Evolutionary conservation across 2,113 vertebrate genomes (phyloP), one percentile per base, ranked within the genome.

Genomic region (Suricata suricatta): DNA sequence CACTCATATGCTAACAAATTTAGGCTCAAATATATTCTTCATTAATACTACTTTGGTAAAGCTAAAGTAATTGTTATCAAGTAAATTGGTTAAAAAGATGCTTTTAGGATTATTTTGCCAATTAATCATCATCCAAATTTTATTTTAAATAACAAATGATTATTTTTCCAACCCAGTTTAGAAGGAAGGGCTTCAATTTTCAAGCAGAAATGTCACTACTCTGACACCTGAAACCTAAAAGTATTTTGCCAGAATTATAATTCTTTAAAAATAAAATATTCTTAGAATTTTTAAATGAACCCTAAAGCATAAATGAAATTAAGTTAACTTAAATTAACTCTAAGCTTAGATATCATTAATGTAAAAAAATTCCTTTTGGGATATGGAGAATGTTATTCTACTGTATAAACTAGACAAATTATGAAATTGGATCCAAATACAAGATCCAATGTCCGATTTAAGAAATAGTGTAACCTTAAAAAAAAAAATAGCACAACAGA

Each of bases 371-470:
- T 54, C 35, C 14, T 38, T 31, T 64, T 47, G 66, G 11, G 44
- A 85, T 54, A 74, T 86, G 16, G 90, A 69, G 33, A 91, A 47
- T 77, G 29, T 92, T 57, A 66, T 77, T 89, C 50, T 97, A 47
- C 23, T 44, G 16, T 33, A 79, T 29, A 82, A 92, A 89, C 66
- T 60, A 31, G 25, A 74, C 17, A 96, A 94, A 93, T 44, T 77
- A 95, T 91, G 44, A 97, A 88, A 95, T 38, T 29, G 14, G 57
- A 93, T 84, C 29, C 68, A 90, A 89, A 89, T 54, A 71, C 7
- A 71, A 89, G 72, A 83, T 47, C 13, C n/a, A 94, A 31, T 31
- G 72, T 92, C 85, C 90, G 89, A 95, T 87, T 94, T 94, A 96
- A 82, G 68, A 82, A 96, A 81, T 15, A 92, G 11, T 23, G 6